These are phyloP conservation scores for Centruroides vittatus DNA, from an alignment of 1,140 invertebrate species.

Conservation along the genomic window DNA sequence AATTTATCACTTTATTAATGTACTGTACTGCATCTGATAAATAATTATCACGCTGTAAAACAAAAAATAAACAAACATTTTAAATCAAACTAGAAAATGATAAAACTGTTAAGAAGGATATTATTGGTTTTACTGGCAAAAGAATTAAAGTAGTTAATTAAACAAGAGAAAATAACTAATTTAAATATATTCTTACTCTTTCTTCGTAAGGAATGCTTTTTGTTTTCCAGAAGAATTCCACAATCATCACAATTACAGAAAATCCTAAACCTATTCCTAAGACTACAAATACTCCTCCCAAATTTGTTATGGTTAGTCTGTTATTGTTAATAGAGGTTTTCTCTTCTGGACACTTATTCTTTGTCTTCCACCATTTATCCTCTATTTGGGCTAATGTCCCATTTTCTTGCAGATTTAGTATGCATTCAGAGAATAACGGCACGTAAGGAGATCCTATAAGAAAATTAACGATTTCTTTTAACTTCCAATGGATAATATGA, in stretches of 20 bases:
- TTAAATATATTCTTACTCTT: conserved; percentile 17
- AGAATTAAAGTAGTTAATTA: too few relatives aligned
- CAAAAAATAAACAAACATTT: too few relatives aligned
- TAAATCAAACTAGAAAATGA: too few relatives aligned
- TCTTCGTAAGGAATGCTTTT: conserved; percentile 21
- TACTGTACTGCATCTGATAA: too few relatives aligned
- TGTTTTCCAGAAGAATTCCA: conserved; percentile 27
- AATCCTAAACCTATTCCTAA: conserved; percentile 25
- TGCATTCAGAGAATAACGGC: conserved; percentile 31
- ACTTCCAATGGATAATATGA: too few relatives aligned
- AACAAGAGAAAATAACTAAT: too few relatives aligned
- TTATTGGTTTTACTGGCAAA: too few relatives aligned
- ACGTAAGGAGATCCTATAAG: conserved; percentile 31
- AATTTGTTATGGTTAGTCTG: conserved; percentile 30
- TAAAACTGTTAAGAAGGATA: too few relatives aligned
- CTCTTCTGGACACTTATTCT: conserved; percentile 19
- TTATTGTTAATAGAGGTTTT: conserved; percentile 19
- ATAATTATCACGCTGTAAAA: too few relatives aligned
- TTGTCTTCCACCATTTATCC: conserved; percentile 23
- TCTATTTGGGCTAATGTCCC: conserved; percentile 33
- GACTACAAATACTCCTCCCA: conserved; percentile 35
- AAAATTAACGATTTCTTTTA: neutral
- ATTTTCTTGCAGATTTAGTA: conserved; percentile 36
- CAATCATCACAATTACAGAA: conserved; percentile 21
- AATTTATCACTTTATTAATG: too few relatives aligned